Evolutionary conservation across 2,113 vertebrate species (phyloP).

Genomic region (Mesembrinibis cayennensis): DNA sequence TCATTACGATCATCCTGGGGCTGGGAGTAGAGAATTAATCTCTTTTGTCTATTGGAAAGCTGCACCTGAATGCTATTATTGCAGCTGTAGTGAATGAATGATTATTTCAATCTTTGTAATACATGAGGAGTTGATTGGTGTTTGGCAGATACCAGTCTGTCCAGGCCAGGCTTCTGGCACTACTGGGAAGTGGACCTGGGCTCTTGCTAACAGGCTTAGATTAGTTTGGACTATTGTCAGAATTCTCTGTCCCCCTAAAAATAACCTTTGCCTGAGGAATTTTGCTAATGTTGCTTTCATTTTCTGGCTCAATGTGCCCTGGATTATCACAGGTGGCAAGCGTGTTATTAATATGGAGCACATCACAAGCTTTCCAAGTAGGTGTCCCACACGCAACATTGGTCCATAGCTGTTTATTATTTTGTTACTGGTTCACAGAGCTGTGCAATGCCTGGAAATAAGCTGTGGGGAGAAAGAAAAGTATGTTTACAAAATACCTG

Average conservation of each 20-base stretch:
- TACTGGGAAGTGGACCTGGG: background rate
- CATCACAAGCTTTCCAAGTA: background rate
- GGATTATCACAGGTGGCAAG: background rate
- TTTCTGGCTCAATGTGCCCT: background rate
- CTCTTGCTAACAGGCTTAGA: background rate
- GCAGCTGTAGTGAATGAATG: background rate
- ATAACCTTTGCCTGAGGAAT: background rate
- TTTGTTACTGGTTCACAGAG: background rate
- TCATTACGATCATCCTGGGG: background rate
- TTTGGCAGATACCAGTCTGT: background rate
- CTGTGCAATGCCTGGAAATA: background rate
- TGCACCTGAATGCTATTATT: background rate
- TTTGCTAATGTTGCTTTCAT: background rate
- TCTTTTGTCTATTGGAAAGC: background rate
- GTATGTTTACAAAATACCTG: background rate
- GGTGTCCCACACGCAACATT: background rate
- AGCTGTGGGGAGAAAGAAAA: fast-evolving
- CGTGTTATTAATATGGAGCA: background rate
- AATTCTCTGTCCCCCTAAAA: background rate
- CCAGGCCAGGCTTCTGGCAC: background rate
- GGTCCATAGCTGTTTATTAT: background rate
- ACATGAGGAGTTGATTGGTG: background rate
- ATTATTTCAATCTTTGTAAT: background rate
- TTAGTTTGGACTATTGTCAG: background rate
- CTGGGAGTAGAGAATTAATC: background rate